These are phyloP conservation scores for Probosciger aterrimus DNA, from an alignment of 2,113 vertebrate genomes.

Conservation along the genomic window DNA sequence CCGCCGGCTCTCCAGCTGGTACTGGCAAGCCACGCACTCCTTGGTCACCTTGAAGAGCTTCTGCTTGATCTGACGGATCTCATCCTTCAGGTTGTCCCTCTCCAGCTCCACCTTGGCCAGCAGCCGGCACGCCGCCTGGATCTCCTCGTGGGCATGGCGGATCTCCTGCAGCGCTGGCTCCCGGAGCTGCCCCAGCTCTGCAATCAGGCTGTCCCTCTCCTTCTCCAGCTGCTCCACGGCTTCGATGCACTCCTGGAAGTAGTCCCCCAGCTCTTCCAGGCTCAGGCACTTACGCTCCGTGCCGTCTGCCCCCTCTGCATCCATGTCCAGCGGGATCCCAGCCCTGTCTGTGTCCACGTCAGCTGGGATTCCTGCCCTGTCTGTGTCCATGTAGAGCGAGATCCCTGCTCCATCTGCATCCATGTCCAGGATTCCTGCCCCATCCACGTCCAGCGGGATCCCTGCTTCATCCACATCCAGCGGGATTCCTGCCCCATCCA, in stretches of 20 bases:
- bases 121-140: slow-evolving; percentile 78
- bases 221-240: slow-evolving; percentile 81
- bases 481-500: background rate
- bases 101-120: slow-evolving; percentile 85
- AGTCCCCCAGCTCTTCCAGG: slow-evolving; percentile 68
- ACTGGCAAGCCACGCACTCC: slow-evolving; percentile 85
- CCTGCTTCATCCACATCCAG: background rate
- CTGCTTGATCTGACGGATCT: slow-evolving; percentile 81
- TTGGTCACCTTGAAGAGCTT: slow-evolving; percentile 83
- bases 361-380: background rate
- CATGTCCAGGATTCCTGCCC: background rate
- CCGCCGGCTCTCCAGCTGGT: slow-evolving; percentile 77
- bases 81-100: slow-evolving; percentile 80
- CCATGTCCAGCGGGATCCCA: background rate
- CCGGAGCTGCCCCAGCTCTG: slow-evolving; percentile 79
- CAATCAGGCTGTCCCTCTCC: slow-evolving; percentile 80
- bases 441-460: background rate
- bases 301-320: background rate
- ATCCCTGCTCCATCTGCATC: background rate
- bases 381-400: background rate
- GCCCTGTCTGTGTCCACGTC: accelerated
- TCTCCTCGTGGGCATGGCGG: slow-evolving; percentile 76
- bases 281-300: slow-evolving; percentile 2
- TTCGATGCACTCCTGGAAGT: slow-evolving; percentile 83
- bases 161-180: slow-evolving; percentile 79